phyloP scores from a whole-genome alignment of 2,113 vertebrate genomes.

The Xiphorhynchus elegans region DNA sequence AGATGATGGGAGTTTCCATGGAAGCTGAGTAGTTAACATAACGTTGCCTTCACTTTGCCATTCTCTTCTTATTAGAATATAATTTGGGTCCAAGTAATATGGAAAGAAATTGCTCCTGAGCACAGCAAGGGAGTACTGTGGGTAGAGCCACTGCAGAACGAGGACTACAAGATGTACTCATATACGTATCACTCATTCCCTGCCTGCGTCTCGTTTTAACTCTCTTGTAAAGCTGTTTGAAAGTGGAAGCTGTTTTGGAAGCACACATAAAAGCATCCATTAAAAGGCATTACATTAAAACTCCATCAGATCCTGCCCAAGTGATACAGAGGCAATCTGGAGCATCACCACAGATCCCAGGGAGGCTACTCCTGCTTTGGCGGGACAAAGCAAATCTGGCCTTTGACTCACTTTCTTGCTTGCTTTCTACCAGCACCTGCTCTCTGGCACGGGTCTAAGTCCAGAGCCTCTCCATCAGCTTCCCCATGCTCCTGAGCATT shows the following conservation, averaged over 20 bases:
- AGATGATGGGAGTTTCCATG: background rate
- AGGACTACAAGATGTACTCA: background rate
- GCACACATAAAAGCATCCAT: background rate
- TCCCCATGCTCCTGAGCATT: background rate
- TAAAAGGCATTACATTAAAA: background rate
- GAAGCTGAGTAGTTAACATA: conserved; percentile 12
- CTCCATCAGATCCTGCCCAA: background rate
- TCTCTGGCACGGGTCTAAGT: background rate
- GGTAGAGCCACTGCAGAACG: background rate
- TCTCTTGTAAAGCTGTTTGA: background rate
- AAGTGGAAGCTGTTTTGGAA: background rate
- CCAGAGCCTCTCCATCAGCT: background rate
- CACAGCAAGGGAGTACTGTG: background rate
- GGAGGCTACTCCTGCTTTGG: background rate
- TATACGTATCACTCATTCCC: background rate
- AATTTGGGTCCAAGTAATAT: background rate
- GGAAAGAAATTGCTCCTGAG: background rate
- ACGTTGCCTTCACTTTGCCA: background rate
- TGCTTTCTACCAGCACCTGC: background rate
- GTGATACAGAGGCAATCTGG: background rate
- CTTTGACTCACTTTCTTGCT: background rate
- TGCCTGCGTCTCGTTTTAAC: background rate
- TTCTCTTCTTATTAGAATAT: background rate
- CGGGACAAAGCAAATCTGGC: background rate
- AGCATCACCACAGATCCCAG: background rate